phyloP scores from a whole-genome alignment of 1,140 invertebrate genomes.

The Macrosteles quadrilineatus region DNA sequence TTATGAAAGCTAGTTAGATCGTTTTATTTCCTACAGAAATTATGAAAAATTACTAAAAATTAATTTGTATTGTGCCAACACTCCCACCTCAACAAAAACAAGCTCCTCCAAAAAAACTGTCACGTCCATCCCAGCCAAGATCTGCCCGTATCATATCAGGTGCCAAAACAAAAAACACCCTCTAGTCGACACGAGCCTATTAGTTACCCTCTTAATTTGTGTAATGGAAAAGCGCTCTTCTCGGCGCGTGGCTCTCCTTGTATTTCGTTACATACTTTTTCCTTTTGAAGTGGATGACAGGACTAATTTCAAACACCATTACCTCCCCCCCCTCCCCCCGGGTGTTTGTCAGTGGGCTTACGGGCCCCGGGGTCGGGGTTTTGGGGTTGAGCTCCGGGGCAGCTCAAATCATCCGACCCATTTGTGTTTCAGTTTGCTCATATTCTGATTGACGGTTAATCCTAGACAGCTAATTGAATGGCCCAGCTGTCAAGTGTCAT shows the following conservation, averaged over 20 bases:
- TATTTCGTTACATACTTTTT: slow-evolving; percentile 25
- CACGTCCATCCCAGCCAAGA: neutral
- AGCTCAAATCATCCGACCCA: slow-evolving; percentile 4
- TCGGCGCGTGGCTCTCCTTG: slow-evolving; percentile 1
- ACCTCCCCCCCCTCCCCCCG: neutral
- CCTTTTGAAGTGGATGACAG: slow-evolving; percentile 24
- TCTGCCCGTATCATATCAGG: neutral
- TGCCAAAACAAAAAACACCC: slow-evolving; percentile 8
- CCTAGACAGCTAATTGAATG: slow-evolving; percentile 22
- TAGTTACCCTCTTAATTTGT: slow-evolving; percentile 21
- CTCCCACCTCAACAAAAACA: too few relatives aligned
- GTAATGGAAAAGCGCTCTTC: neutral
- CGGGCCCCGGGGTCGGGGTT: neutral
- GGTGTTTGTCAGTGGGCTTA: slow-evolving; percentile 7
- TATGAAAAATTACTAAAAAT: too few relatives aligned
- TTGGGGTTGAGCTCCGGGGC: too few relatives aligned
- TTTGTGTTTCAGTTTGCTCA: slow-evolving; percentile 3
- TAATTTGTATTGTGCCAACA: too few relatives aligned
- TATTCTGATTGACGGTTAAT: slow-evolving; percentile 15
- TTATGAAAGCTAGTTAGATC: too few relatives aligned
- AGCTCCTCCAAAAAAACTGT: too few relatives aligned
- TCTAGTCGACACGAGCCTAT: neutral
- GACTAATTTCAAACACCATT: slow-evolving; percentile 27
- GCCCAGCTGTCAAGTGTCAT: neutral
- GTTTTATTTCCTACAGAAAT: too few relatives aligned